A percentile compares a stretch with the other conserved stretches of the same genome.
phyloP scores from a whole-genome alignment of 2,888 invertebrate species.

The Esperia sulphurella region DNA sequence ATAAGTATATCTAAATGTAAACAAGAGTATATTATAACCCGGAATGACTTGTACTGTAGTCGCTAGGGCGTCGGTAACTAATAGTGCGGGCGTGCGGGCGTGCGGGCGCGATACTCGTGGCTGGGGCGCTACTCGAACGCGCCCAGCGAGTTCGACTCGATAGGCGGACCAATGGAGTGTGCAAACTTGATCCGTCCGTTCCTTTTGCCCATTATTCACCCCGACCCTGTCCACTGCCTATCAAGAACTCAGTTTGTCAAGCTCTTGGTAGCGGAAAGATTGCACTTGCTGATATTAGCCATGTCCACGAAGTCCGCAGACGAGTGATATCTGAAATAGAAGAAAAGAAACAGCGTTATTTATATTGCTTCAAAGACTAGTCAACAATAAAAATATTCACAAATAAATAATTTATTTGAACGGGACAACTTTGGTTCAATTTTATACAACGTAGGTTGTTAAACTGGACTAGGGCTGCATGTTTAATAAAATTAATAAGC shows the following conservation, averaged over 20 bases:
- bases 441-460: too few relatives aligned
- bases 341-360: slow-evolving; percentile 21
- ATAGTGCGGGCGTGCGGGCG: slow-evolving; percentile 44
- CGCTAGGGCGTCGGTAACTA: slow-evolving; percentile 77
- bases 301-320: slow-evolving; percentile 30
- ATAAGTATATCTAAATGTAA: slow-evolving; percentile 70
- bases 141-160: slow-evolving; percentile 48
- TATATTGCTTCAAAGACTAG: neutral
- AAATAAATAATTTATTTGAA: too few relatives aligned
- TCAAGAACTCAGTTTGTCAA: slow-evolving; percentile 47
- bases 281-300: slow-evolving; percentile 33
- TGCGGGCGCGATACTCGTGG: slow-evolving; percentile 12
- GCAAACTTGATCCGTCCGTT: slow-evolving; percentile 74
- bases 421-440: too few relatives aligned
- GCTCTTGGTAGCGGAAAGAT: slow-evolving; percentile 29
- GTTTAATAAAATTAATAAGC: slow-evolving; percentile 53
- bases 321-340: slow-evolving; percentile 47
- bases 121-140: slow-evolving; percentile 58
- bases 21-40: slow-evolving; percentile 60
- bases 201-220: slow-evolving; percentile 77
- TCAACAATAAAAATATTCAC: too few relatives aligned
- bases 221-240: slow-evolving; percentile 47
- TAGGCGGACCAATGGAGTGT: slow-evolving; percentile 75
- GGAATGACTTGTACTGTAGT: slow-evolving; percentile 77
- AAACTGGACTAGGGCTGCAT: neutral